Evolutionary conservation across 2,797 vertebrate species (phyloP).

Genomic region (Pristis pectinata): DNA sequence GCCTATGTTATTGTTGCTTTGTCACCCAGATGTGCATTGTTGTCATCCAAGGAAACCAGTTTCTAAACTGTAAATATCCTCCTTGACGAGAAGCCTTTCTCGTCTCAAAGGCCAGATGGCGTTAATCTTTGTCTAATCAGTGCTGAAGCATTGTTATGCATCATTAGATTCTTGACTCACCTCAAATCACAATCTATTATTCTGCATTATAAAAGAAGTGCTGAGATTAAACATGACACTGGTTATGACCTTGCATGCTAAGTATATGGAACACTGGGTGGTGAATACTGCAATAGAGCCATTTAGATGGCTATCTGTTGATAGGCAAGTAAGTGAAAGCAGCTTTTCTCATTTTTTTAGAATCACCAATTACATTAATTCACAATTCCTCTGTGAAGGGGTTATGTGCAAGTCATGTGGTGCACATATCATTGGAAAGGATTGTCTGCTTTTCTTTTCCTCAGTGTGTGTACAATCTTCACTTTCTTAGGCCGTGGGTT

Average conservation of each 20-base stretch:
- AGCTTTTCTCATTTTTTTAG: background rate
- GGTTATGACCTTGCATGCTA: background rate
- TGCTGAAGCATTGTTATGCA: background rate
- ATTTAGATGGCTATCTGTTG: background rate
- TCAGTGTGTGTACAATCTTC: background rate
- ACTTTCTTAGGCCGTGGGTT: too few species aligned
- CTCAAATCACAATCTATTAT: background rate
- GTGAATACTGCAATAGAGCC: background rate
- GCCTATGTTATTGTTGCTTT: background rate
- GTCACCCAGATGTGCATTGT: background rate
- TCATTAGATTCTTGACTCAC: slow-evolving; percentile 5
- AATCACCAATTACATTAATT: background rate
- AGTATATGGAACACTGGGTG: background rate
- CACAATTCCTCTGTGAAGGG: background rate
- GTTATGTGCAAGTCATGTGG: background rate
- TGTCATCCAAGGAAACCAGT: background rate
- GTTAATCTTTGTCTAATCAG: background rate
- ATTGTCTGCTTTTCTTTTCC: background rate
- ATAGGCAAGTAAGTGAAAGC: background rate
- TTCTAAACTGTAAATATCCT: background rate
- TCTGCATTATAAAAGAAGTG: background rate
- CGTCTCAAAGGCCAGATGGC: background rate
- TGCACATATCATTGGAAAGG: background rate
- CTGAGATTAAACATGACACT: background rate
- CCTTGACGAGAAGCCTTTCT: background rate